phyloP scores from a whole-genome alignment of 2,888 invertebrate species.

The Glaucopsyche alexis region DNA sequence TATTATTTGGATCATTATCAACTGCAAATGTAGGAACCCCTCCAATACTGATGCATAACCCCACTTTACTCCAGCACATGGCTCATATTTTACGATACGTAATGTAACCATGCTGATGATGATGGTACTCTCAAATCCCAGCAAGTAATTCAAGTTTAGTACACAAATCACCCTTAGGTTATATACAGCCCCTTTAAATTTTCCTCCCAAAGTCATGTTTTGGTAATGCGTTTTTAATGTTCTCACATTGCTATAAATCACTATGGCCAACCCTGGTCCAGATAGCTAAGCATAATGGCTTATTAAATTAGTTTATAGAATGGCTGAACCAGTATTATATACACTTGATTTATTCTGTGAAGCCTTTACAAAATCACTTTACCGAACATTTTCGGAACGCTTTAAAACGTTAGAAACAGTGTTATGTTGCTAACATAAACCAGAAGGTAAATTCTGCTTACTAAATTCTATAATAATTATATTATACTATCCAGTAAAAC shows the following conservation, averaged over 20 bases:
- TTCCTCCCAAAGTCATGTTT: conserved; percentile 76
- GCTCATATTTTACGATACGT: not conserved
- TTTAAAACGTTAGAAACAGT: not conserved
- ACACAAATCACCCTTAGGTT: conserved; percentile 60
- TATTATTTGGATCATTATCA: too few species aligned
- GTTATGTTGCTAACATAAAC: not conserved
- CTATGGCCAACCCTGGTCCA: conserved; percentile 73
- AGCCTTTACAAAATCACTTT: conserved; percentile 17
- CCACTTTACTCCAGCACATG: too few species aligned
- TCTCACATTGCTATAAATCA: conserved; percentile 79
- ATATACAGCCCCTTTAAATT: conserved; percentile 67
- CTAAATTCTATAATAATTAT: too few species aligned
- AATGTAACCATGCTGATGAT: not conserved
- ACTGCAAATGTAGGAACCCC: too few species aligned
- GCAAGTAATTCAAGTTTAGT: conserved; percentile 36
- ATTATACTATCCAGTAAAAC: too few species aligned
- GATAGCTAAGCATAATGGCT: conserved; percentile 78
- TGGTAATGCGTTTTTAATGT: conserved; percentile 80
- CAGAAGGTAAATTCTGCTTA: not conserved
- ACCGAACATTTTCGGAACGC: not conserved
- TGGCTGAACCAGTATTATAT: conserved; percentile 35
- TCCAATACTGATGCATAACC: too few species aligned
- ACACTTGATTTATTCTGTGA: conserved; percentile 28
- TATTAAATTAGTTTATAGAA: conserved; percentile 66
- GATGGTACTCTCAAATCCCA: conserved; percentile 17